These are phyloP conservation scores for Agapornis canus DNA, from an alignment of 2,797 vertebrate species.

Conservation along the genomic window DNA sequence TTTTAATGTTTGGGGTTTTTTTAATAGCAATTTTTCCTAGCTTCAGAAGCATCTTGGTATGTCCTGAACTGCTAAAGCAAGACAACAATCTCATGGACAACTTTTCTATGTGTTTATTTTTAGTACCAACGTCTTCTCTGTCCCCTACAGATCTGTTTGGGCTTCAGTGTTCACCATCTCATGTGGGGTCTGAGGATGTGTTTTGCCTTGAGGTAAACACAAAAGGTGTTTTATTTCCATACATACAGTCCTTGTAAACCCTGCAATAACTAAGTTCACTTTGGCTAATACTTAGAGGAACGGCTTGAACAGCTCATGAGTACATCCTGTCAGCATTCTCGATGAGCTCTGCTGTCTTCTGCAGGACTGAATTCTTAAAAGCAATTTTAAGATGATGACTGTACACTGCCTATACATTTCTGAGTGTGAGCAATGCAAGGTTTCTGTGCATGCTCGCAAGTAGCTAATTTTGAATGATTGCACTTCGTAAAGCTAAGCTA, in stretches of 20 bases:
- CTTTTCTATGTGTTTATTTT: not conserved
- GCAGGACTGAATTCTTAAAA: not conserved
- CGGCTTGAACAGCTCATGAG: not conserved
- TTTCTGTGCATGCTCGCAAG: not conserved
- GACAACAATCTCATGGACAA: not conserved
- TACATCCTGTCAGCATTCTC: not conserved
- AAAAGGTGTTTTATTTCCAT: not conserved
- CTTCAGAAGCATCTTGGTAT: not conserved
- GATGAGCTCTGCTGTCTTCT: not conserved
- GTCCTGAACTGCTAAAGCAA: not conserved
- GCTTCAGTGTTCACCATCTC: not conserved
- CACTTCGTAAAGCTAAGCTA: not conserved
- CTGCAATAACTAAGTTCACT: not conserved
- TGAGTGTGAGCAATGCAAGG: not conserved
- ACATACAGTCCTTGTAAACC: not conserved
- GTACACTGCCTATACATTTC: not conserved
- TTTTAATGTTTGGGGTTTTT: not conserved
- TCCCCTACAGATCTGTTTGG: fast-evolving
- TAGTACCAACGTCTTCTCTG: not conserved
- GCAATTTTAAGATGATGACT: not conserved
- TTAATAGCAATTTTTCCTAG: not conserved
- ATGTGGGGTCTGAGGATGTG: not conserved
- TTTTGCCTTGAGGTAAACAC: not conserved
- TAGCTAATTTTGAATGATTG: not conserved
- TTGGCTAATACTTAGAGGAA: not conserved